phyloP scores from a whole-genome alignment of 2,113 vertebrate genomes.

The Engystomops pustulosus region DNA sequence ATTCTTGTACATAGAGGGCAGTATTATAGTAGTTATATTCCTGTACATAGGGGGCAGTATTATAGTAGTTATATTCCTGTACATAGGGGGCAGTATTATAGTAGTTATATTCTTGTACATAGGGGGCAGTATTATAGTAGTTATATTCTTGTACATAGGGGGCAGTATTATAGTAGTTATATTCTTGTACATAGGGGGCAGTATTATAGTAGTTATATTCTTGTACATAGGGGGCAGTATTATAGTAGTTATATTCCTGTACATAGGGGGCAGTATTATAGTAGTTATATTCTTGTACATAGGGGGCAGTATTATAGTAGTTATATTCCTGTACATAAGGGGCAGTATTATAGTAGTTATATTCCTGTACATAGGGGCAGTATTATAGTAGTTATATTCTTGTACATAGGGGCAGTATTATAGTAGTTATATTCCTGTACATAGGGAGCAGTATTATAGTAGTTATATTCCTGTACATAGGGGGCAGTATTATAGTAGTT shows the following conservation, averaged over 20 bases:
- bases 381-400: slow-evolving; percentile 17
- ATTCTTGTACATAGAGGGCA: not conserved
- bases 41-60: slow-evolving; percentile 7
- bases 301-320: no score
- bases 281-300: not conserved
- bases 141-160: not conserved
- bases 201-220: slow-evolving; percentile 10
- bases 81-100: slow-evolving; percentile 6
- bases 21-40: slow-evolving; percentile 10
- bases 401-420: slow-evolving; percentile 6
- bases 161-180: slow-evolving; percentile 4
- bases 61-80: slow-evolving; percentile 13
- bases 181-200: not conserved
- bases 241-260: no score
- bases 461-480: not conserved
- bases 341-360: slow-evolving; percentile 4
- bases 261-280: not conserved
- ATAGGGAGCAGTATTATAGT: slow-evolving; percentile 1
- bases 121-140: not conserved
- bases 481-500: not conserved
- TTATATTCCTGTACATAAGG: no score
- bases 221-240: not conserved
- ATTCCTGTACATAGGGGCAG: slow-evolving; percentile 7
- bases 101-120: slow-evolving; percentile 8
- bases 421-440: slow-evolving; percentile 7